Evolutionary conservation across 2,888 invertebrate species (phyloP), one percentile per base, ranked within the genome.

Genomic region (Lamproptera curius): DNA sequence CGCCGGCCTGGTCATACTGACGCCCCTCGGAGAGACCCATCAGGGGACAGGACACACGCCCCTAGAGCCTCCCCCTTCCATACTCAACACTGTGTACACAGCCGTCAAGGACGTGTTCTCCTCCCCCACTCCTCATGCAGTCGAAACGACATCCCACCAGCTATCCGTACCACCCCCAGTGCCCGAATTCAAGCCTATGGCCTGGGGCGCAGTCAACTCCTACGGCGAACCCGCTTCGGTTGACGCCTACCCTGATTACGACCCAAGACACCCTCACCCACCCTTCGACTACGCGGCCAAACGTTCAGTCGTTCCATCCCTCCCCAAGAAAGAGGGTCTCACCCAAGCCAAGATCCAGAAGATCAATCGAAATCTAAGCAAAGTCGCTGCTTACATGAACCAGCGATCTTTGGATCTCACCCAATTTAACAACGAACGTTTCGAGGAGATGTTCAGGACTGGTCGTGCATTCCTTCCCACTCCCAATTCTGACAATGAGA

Each of bases 1-100:
- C 61, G 88, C 88, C 44, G 88, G 87, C 39, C 67, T 86, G 52
- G 77, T 87, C 53, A 65, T 87, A 54, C 73, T 88, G 63, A 73
- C 86, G 40, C 87, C 87, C n/a, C 62, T 86, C 57, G 83, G 65
- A 46, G 78, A 77, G 31, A 65, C 58, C 2, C 56, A 63, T 42
- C 66, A 68, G 33, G 65, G 66, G 54, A 9, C 66, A 4, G 74
- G 70, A 14, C 75, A 83, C 65, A 79, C 80, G 1, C 70, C 79
- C 17, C 55, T 85, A 38, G 83, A 83, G 47, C 82, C 85, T 0
- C 84, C 87, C 17, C 62, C 76, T 0, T 81, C 82, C 13, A 73
- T 83, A 59, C 69, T 87, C 8, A 68, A 77, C 52, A 67, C 76
- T 17, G 86, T 86, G 20, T 83, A 79, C 63, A 79, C 79, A 52